Base-by-base conservation (phyloP, 2,888 invertebrate species). In the Bombyx huttoni region DNA sequence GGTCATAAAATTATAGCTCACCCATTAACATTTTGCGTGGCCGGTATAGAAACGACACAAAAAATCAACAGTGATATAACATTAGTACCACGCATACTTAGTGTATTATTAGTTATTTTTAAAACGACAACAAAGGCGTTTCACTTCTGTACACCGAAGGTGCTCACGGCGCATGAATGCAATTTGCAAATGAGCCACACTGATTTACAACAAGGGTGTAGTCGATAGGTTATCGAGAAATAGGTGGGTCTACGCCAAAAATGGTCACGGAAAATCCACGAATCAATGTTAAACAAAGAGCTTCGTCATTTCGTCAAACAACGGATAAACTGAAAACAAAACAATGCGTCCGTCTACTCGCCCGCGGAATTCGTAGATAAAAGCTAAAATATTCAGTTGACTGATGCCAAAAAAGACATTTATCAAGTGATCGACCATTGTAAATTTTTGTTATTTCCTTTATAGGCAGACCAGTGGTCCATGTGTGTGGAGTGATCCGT, bases 271-370 rank as follows among this genome's bases (percentile, higher is more conserved):
- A 66, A 80, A 83, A 86, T 79, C 64, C 53, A 66, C 66, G 73
- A 80, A 82, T 81, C 81, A 75, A 73, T 78, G 74, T 77, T 71
- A 75, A n/a, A 78, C 67, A 79, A 73, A 77, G 65, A 66, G 68
- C 63, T 60, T 57, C 56, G 57, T 65, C 59, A 59, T 62, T 60
- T 63, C 56, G 60, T 56, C 63, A 72, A 70, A 70, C 64, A 75
- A 57, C 60, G 52, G 53, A 51, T 48, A 33, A 24, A 24, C 24
- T 24, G 24, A 24, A 24, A 24, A 40, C 7, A 1, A 40, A 40
- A 40, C 40, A 10, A 12, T 40, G 40, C 12, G 40, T 10, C 40
- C 7, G 5, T 24, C 24, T 24, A n/a, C n/a, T n/a, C n/a, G 24
- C 24, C 24, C 24, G 24, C 5, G 24, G 24, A 24, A 24, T 24